Conservation (phyloP, 2,888 invertebrate genomes). For the Drosophila rubida region DNA sequence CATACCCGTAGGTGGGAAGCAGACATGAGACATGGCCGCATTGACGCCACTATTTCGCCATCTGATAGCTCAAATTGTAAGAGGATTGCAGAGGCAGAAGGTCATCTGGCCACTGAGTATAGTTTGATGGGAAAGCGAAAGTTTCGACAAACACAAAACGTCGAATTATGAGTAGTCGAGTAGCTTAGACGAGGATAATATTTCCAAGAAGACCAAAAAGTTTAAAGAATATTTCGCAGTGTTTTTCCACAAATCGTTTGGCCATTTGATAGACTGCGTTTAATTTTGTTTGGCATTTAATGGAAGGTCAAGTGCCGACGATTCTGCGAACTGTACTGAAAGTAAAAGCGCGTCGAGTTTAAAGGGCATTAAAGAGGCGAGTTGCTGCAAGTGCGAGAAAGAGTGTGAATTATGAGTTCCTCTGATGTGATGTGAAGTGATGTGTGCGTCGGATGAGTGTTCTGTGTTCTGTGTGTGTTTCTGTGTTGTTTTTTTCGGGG, state of each 20-base stretch:
- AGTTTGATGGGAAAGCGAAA: slow-evolving; percentile 15
- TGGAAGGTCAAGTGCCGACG: not conserved
- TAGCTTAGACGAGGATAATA: not conserved
- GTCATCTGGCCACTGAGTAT: slow-evolving; percentile 25
- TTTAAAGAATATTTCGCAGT: not conserved
- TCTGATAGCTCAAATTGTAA: slow-evolving; percentile 7
- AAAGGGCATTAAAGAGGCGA: not conserved
- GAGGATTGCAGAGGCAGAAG: slow-evolving; percentile 7
- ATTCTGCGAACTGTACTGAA: not conserved
- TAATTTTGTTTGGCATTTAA: not conserved
- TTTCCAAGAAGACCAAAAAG: slow-evolving; percentile 1
- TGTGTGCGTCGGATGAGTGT: not conserved
- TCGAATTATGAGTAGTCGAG: no score
- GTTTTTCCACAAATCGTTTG: not conserved
- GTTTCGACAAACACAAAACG: slow-evolving; percentile 10
- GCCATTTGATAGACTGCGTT: not conserved
- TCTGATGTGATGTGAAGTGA: not conserved
- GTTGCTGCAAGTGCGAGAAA: slow-evolving; percentile 32
- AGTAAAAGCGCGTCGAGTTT: slow-evolving; percentile 8
- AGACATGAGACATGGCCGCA: not conserved
- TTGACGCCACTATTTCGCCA: slow-evolving; percentile 37
- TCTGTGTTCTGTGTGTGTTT: not conserved
- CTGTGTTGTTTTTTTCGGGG: not conserved
- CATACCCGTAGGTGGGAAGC: slow-evolving; percentile 23
- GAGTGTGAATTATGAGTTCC: slow-evolving; percentile 58